Evolutionary conservation across 2,888 invertebrate genomes (phyloP).

Genomic region (Seladonia tumulorum): DNA sequence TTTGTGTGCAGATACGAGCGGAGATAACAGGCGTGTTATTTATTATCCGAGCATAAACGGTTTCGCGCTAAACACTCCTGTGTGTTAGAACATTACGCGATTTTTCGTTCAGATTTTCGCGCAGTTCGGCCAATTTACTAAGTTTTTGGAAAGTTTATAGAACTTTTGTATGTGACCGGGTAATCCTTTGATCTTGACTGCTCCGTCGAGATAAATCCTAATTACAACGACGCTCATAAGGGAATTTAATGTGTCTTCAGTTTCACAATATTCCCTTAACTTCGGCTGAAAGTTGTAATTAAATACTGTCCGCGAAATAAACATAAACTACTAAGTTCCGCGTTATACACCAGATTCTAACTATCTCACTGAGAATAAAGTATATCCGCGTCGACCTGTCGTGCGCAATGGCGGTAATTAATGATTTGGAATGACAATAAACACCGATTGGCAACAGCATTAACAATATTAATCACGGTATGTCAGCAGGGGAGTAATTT

Average conservation of each 20-base stretch:
- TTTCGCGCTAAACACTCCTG: not conserved
- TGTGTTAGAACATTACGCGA: not conserved
- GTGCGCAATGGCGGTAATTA: not conserved
- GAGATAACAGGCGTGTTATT: not conserved
- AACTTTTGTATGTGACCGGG: not conserved
- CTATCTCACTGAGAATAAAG: not conserved
- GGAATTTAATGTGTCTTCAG: conserved; percentile 2
- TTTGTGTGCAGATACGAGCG: not conserved
- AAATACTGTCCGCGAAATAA: not conserved
- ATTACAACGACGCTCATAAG: not conserved
- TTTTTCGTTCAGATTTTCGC: not conserved
- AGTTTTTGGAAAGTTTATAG: not conserved
- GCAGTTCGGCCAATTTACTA: not conserved
- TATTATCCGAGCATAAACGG: not conserved
- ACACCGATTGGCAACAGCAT: too few species aligned
- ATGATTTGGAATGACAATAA: too few species aligned
- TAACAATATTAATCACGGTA: too few species aligned
- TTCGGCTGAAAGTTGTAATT: not conserved
- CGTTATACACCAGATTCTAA: not conserved
- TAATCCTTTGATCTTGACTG: conserved; percentile 15
- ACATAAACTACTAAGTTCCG: not conserved
- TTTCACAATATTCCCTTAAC: not conserved
- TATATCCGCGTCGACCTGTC: not conserved
- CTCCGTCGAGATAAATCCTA: conserved; percentile 10
- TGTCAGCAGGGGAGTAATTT: too few species aligned